phyloP scores from a whole-genome alignment of 1,140 invertebrate species.

The Drosophila hydei region DNA sequence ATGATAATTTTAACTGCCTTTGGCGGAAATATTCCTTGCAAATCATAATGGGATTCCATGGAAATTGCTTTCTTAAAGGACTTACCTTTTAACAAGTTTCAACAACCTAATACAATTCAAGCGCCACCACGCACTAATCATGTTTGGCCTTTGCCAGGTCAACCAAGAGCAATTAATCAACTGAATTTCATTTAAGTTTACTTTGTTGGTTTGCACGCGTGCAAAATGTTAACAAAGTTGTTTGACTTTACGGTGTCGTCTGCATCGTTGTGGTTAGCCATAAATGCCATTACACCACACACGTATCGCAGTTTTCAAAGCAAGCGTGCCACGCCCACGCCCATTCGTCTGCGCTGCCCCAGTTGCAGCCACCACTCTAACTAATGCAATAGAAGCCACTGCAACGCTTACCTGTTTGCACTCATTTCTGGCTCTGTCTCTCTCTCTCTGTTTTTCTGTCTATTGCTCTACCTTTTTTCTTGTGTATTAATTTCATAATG shows the following conservation, averaged over 20 bases:
- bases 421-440: not conserved
- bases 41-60: not conserved
- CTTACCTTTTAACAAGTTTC: no score
- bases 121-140: constrained; percentile 9
- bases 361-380: constrained; percentile 39
- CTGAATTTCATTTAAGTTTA: constrained; percentile 50
- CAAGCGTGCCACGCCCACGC: not conserved
- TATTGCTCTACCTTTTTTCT: constrained; percentile 20
- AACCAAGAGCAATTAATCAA: constrained; percentile 50
- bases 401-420: constrained; percentile 26
- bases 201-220: constrained; percentile 47
- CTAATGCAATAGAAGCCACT: constrained; percentile 47
- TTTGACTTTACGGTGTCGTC: constrained; percentile 42
- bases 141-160: constrained; percentile 15
- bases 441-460: not conserved
- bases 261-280: constrained; percentile 28
- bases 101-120: no score
- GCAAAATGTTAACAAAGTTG: constrained; percentile 59
- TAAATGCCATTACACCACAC: constrained; percentile 53
- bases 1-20: no score
- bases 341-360: not conserved
- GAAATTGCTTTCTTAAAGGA: not conserved
- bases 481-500: constrained; percentile 59
- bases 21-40: not conserved
- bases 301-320: constrained; percentile 14